Evolutionary conservation across 1,140 invertebrate genomes (phyloP), one percentile per base, ranked within the genome.

Genomic region (Riptortus pedestris): DNA sequence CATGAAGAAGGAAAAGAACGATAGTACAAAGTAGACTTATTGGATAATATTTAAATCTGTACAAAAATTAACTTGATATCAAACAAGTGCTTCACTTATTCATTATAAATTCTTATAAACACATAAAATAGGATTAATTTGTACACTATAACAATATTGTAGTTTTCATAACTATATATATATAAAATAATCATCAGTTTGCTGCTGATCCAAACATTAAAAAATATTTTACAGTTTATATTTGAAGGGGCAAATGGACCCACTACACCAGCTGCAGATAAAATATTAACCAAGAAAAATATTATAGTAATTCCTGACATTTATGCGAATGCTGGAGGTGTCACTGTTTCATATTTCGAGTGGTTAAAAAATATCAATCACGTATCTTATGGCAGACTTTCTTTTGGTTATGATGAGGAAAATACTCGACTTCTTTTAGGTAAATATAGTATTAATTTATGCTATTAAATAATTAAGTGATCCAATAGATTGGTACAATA

Each of bases 331-430:
- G 67, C 67, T 31, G 69, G 69, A 28, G 89, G 90, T 11, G 96
- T 99, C 5, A 99, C 96, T 22, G 96, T 99, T 11, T 98, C 96
- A 22, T 99, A 97, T 81, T 99, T 99, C 78, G 96, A 99, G 75
- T 99, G 96, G 96, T 80, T 99, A 67, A 99, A 99, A 79, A 98
- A 99, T 79, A 80, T 95, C 9, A 93, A 90, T 70, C 90, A 93
- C 72, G 88, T 91, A 22, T 90, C 87, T 66, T 94, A 87, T 74
- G 92, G 91, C 2, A 82, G 90, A 68, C 78, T 95, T 43, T 87
- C 86, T 20, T 92, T 92, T 73, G 91, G 91, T 73, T 90, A 90
- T 99, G 52, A 99, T n/a, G 22, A 31, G 16, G 60, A 48, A 24
- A 59, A 59, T 26, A 31, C 57, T 2, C 29, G 33, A n/a, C 22